Conservation (phyloP, 2,113 vertebrate genomes). For the Notothenia rossii region DNA sequence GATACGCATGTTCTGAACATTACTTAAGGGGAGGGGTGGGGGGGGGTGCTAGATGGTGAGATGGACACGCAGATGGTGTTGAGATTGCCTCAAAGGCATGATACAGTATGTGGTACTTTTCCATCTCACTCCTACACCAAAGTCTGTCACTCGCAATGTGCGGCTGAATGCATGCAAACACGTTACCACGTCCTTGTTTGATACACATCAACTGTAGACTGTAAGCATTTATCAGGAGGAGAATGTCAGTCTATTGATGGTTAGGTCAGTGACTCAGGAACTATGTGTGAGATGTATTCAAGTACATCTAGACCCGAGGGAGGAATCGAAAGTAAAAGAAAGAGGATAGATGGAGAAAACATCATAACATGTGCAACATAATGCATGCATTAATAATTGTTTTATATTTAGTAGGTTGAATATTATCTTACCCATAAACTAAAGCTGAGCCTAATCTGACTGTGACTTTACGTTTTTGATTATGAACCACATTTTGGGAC, state of each 20-base stretch:
- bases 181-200: conserved; percentile 37
- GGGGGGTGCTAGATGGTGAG: conserved; percentile 20
- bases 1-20: conserved; percentile 22
- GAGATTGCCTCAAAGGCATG: conserved; percentile 69
- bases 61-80: conserved; percentile 72
- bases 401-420: too few species aligned
- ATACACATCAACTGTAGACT: conserved; percentile 48
- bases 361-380: background rate
- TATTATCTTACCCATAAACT: background rate
- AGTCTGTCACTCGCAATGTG: conserved; percentile 66
- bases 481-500: background rate
- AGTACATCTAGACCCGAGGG: conserved; percentile 10
- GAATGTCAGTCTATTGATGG: conserved; percentile 31
- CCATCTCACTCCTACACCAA: conserved; percentile 72
- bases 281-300: conserved; percentile 43
- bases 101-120: conserved; percentile 66
- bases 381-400: too few species aligned
- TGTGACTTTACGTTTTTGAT: background rate
- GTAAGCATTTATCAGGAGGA: conserved; percentile 39
- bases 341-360: background rate
- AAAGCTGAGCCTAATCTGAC: background rate
- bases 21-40: conserved; percentile 4
- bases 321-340: background rate
- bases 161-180: conserved; percentile 17
- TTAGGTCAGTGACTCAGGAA: conserved; percentile 41